These are phyloP conservation scores for Coregonus clupeaformis DNA, from an alignment of 2,113 vertebrate species.

Conservation along the genomic window DNA sequence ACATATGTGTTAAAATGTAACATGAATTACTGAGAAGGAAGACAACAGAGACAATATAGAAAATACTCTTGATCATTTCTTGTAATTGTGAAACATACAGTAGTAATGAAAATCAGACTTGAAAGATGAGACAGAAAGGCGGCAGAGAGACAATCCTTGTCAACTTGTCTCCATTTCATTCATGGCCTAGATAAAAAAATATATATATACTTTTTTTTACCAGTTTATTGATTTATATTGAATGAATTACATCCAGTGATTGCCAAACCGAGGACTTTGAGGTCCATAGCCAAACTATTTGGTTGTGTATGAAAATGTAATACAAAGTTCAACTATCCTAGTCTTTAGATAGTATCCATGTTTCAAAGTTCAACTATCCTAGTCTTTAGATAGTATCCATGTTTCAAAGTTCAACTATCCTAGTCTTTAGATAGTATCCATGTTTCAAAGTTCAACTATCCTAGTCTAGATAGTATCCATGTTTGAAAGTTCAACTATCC, in stretches of 20 bases:
- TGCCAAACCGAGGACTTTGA: conserved; percentile 1
- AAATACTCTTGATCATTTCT: background rate
- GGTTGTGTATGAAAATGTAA: background rate
- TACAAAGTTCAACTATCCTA: background rate
- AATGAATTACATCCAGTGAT: background rate
- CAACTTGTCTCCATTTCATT: background rate
- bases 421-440: too few relatives aligned
- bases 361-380: too few relatives aligned
- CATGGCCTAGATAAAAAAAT: too few relatives aligned
- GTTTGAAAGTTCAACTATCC: too few relatives aligned
- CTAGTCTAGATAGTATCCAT: too few relatives aligned
- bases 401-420: too few relatives aligned
- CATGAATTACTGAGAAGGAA: background rate
- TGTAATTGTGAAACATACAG: background rate
- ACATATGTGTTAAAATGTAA: background rate
- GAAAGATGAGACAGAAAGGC: background rate
- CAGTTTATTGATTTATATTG: background rate
- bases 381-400: too few relatives aligned
- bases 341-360: background rate
- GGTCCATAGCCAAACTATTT: background rate
- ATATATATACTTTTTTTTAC: too few relatives aligned
- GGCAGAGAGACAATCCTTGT: conserved; percentile 8
- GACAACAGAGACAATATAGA: background rate
- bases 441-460: too few relatives aligned
- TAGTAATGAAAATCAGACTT: too few relatives aligned